These are phyloP conservation scores for Hippoglossus stenolepis DNA, from an alignment of 2,113 vertebrate genomes.

Conservation along the genomic window DNA sequence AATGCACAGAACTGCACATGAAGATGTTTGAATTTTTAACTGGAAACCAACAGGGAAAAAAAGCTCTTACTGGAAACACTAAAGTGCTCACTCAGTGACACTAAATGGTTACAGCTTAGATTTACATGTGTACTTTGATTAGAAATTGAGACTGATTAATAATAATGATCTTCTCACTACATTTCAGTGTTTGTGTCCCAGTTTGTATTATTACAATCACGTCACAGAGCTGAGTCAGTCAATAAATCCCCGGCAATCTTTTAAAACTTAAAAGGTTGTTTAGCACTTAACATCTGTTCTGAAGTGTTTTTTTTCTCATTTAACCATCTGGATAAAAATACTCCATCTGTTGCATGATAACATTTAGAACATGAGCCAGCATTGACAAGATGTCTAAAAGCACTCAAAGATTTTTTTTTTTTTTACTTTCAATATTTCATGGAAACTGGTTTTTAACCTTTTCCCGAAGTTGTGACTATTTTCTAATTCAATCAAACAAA, in stretches of 20 bases:
- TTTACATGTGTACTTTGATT: conserved; percentile 14
- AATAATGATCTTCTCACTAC: conserved; percentile 22
- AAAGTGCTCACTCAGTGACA: conserved; percentile 26
- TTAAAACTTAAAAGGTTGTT: background rate
- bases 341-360: background rate
- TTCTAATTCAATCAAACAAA: background rate
- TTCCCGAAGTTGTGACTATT: background rate
- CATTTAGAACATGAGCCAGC: background rate
- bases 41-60: conserved; percentile 34
- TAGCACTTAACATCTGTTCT: background rate
- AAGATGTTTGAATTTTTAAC: conserved; percentile 26
- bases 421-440: background rate
- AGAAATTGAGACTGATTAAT: background rate
- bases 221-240: background rate
- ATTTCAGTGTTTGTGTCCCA: conserved; percentile 6
- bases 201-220: conserved; percentile 20
- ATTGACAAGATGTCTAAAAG: background rate
- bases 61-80: conserved; percentile 40
- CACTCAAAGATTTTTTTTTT: background rate
- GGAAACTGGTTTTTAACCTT: background rate
- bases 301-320: background rate
- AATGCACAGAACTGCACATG: conserved; percentile 57
- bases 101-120: conserved; percentile 28
- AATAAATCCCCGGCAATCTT: background rate
- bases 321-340: background rate